phyloP scores from a whole-genome alignment of 2,797 vertebrate genomes.

The Acanthurus leucopareius region DNA sequence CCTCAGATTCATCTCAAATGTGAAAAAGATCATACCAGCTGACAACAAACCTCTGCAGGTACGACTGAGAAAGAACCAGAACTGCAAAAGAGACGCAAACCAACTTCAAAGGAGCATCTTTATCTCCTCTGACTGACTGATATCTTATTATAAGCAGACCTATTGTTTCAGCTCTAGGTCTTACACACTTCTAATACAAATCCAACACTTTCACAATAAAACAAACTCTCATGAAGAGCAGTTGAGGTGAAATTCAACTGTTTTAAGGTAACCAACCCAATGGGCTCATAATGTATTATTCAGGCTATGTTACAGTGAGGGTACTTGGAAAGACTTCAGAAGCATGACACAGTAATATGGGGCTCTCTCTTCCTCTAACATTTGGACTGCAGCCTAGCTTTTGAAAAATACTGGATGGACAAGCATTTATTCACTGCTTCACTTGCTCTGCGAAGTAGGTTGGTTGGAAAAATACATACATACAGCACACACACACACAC shows the following conservation, averaged over 20 bases:
- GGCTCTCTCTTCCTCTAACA: conserved; percentile 37
- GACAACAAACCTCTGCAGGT: conserved; percentile 6
- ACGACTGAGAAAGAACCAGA: conserved; percentile 33
- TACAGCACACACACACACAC: no score
- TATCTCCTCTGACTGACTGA: conserved; percentile 19
- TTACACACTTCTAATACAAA: conserved; percentile 22
- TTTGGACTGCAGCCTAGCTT: conserved; percentile 44
- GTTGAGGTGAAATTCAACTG: not conserved
- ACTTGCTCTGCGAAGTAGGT: no score
- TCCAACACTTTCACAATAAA: conserved; percentile 16
- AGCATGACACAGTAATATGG: conserved; percentile 31
- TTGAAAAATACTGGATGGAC: conserved; percentile 53
- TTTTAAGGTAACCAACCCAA: conserved; percentile 20
- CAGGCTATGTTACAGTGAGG: conserved; percentile 22
- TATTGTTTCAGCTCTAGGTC: not conserved
- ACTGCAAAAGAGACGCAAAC: conserved; percentile 18
- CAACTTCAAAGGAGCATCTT: not conserved
- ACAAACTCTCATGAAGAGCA: conserved; percentile 7
- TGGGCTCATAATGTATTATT: conserved; percentile 35
- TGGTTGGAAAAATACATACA: no score
- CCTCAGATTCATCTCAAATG: conserved; percentile 1
- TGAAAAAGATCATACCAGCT: conserved; percentile 15
- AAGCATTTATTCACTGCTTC: no score
- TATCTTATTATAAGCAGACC: not conserved
- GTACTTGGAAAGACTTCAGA: conserved; percentile 53